Conservation (phyloP, 2,797 vertebrate species). For the Scomberomorus guttatus region DNA sequence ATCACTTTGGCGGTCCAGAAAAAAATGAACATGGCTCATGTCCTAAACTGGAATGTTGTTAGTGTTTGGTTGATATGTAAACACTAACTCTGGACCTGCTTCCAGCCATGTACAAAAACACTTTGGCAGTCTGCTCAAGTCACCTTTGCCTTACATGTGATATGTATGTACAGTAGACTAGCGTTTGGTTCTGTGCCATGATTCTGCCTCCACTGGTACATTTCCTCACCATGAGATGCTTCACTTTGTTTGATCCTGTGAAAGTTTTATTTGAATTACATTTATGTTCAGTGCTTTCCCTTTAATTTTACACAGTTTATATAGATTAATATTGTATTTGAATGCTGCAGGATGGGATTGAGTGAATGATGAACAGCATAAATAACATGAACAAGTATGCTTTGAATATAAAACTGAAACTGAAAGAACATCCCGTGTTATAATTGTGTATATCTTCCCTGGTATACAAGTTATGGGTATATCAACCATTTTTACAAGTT, state of each 20-base stretch:
- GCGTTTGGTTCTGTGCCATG: conserved; percentile 19
- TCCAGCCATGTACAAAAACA: conserved; percentile 16
- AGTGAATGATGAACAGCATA: conserved; percentile 30
- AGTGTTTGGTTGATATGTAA: conserved; percentile 17
- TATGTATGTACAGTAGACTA: conserved; percentile 7
- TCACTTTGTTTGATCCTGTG: background rate
- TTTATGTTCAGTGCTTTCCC: background rate
- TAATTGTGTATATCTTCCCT: background rate
- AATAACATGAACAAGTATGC: conserved; percentile 43
- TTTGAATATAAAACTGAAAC: conserved; percentile 44
- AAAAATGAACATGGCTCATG: background rate
- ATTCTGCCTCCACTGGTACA: background rate
- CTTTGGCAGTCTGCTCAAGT: conserved; percentile 31
- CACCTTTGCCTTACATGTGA: conserved; percentile 70
- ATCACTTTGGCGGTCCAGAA: background rate
- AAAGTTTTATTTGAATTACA: background rate
- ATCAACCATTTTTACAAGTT: conserved; percentile 2
- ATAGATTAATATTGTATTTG: conserved; percentile 8
- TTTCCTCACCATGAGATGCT: background rate
- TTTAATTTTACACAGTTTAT: conserved; percentile 24
- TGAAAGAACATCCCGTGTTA: background rate
- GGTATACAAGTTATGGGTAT: background rate
- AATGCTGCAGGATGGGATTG: conserved; percentile 23
- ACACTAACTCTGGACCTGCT: conserved; percentile 12
- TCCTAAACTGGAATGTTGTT: conserved; percentile 25